phyloP scores from a whole-genome alignment of 2,113 vertebrate species.

The Tetrao urogallus region DNA sequence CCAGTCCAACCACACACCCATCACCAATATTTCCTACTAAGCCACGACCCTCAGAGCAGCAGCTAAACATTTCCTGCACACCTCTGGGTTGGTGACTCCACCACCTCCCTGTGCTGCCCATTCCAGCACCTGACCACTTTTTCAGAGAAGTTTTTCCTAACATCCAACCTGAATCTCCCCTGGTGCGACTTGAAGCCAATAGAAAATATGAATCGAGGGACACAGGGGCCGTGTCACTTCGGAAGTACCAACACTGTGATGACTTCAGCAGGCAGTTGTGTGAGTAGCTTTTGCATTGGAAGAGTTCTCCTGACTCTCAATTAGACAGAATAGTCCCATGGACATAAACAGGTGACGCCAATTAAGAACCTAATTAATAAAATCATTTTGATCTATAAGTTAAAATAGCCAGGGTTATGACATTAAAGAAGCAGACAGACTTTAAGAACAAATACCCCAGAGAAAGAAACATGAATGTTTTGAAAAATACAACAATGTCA shows the following conservation, averaged over 20 bases:
- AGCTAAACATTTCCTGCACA: too few species aligned
- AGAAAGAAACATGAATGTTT: not conserved
- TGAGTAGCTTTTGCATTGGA: not conserved
- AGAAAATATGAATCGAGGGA: not conserved
- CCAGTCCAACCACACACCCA: too few species aligned
- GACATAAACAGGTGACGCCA: not conserved
- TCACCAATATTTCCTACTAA: too few species aligned
- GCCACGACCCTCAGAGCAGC: too few species aligned
- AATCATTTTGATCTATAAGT: not conserved
- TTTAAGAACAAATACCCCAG: not conserved
- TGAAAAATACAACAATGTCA: not conserved
- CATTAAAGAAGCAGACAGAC: not conserved
- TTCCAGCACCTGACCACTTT: too few species aligned
- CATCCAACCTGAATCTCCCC: too few species aligned
- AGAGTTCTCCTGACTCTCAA: not conserved
- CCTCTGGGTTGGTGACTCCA: too few species aligned
- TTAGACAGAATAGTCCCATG: not conserved
- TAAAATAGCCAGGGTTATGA: not conserved
- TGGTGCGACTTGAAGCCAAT: not conserved
- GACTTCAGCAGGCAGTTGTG: not conserved
- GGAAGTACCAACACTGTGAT: not conserved
- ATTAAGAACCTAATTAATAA: not conserved
- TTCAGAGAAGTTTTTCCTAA: too few species aligned
- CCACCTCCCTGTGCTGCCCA: too few species aligned
- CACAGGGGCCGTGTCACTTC: not conserved